Base-by-base conservation (phyloP, 2,113 vertebrate species). In the Istiophorus platypterus region DNA sequence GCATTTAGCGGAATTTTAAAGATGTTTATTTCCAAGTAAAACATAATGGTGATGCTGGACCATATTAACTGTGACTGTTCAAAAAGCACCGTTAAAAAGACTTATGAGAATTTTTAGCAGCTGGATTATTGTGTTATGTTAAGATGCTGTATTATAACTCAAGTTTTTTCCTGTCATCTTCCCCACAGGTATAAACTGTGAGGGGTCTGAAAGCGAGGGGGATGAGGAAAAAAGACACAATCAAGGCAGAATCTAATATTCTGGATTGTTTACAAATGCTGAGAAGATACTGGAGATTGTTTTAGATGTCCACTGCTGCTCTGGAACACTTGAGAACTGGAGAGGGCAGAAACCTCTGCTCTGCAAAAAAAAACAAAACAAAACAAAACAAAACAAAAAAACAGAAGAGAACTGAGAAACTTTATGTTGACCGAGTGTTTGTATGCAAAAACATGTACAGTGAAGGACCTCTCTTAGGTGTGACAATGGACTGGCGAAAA, bases 241-340 rank as follows among this genome's bases (percentile, higher is more conserved):
- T 95, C 93, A 75, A 94, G 91, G 91, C 92, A 91, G 92, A 93
- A 90, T 86, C n/a, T 71, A 67, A 88, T 93, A 95, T 96, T 96
- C 95, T 96, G 96, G 96, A 96, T 96, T 98, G 98, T 99, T 99
- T 99, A 99, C 97, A 98, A 94, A 92, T 84, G 79, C 86, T 68
- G 95, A 96, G 88, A 88, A 85, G 88, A 96, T 96, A 97, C 96
- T 95, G 95, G 90, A 91, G 95, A 96, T 95, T 94, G 96, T 95
- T 94, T 94, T 93, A 93, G 94, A 96, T 93, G 95, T 95, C 96
- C 96, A 95, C 94, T 96, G 97, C 98, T 98, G 97, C 97, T 98
- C 96, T 97, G 96, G 95, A 96, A 94, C 96, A 95, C 96, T 95
- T 96, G 95, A 95, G 95, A 95, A 97, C 95, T 95, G 95, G 94